A percentile compares a stretch with the other conserved stretches of the same genome.
phyloP scores from a whole-genome alignment of 2,797 vertebrate species.

The Tragopan temminckii region DNA sequence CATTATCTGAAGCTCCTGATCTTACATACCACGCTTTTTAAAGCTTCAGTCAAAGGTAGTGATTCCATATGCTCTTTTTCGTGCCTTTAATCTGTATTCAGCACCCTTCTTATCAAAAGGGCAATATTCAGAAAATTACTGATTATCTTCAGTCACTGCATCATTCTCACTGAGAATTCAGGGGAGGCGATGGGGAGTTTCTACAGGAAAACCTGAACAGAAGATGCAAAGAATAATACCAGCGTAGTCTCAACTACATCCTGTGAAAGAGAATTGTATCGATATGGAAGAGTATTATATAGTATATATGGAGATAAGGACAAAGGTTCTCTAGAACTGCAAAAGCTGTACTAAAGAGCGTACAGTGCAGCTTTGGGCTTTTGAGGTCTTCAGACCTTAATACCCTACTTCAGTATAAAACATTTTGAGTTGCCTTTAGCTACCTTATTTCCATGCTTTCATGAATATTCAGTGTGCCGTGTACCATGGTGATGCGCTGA shows the following conservation, averaged over 20 bases:
- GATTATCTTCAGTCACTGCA: background rate
- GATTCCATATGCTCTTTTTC: background rate
- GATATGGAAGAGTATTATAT: background rate
- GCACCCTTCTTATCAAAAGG: background rate
- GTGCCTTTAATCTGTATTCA: background rate
- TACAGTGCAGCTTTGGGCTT: background rate
- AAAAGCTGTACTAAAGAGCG: background rate
- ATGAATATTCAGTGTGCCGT: background rate
- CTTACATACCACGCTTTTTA: background rate
- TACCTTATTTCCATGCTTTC: background rate
- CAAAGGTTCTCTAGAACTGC: background rate
- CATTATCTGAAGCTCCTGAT: background rate
- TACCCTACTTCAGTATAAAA: background rate
- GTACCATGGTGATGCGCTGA: background rate
- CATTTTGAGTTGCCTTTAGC: background rate
- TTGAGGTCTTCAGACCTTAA: background rate
- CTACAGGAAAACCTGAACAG: background rate
- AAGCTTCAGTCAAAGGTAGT: slow-evolving; percentile 3
- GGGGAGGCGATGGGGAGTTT: background rate
- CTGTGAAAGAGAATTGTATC: background rate
- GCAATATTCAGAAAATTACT: background rate
- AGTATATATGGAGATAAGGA: background rate
- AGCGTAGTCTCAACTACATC: accelerated
- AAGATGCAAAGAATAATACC: background rate
- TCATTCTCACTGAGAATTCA: background rate